These are phyloP conservation scores for Tapirus terrestris DNA, from an alignment of 2,113 vertebrate species.

Conservation along the genomic window DNA sequence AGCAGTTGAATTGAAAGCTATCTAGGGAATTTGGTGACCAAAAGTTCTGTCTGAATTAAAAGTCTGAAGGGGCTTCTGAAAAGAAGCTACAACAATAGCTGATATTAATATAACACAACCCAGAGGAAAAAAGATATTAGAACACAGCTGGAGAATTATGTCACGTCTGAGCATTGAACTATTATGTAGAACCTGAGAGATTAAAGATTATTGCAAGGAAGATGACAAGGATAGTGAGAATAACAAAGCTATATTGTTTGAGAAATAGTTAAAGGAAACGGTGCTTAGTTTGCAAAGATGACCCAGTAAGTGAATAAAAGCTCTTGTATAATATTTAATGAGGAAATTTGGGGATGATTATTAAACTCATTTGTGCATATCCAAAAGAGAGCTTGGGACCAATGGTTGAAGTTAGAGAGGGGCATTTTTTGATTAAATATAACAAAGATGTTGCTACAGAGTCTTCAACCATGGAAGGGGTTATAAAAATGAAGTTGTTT, in stretches of 20 bases:
- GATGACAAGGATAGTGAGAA: neutral
- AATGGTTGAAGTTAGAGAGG: neutral
- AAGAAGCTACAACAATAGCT: neutral
- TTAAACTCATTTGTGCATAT: neutral
- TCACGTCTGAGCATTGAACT: neutral
- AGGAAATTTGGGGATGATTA: neutral
- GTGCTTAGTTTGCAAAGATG: neutral
- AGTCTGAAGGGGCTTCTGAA: neutral
- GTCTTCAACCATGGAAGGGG: neutral
- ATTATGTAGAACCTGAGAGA: neutral
- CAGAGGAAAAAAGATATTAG: neutral
- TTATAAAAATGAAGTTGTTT: neutral
- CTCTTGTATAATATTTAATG: neutral
- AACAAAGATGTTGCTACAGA: neutral
- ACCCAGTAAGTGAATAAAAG: neutral
- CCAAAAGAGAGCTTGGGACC: neutral
- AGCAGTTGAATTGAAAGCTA: neutral
- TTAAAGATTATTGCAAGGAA: neutral
- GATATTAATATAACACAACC: neutral
- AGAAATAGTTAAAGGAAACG: neutral
- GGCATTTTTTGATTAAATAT: neutral
- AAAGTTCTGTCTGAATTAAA: neutral
- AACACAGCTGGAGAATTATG: neutral
- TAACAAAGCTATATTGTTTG: neutral
- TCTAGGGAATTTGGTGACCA: neutral